Base-by-base conservation (phyloP, 2,888 invertebrate species). In the Xestoiulus laeticollis region DNA sequence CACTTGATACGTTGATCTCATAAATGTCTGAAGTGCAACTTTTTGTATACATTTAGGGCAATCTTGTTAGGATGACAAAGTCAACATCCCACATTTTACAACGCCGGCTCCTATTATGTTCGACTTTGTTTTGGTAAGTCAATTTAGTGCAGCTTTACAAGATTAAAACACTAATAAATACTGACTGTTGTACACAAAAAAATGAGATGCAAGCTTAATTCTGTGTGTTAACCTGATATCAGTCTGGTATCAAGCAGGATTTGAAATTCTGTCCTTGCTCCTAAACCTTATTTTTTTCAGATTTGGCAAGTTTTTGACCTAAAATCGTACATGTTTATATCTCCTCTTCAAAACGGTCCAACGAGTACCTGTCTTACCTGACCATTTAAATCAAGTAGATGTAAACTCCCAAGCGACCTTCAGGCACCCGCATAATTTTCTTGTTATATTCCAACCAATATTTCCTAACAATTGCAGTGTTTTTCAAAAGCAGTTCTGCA, bases 391-490 rank as follows among this genome's bases (percentile, higher is more conserved):
- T 59, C n/a, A 59, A 59, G 59, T 4, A 59, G 4, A 38, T 38
- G 38, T 38, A 38, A 38, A 59, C 59, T 19, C 59, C 59, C 59
- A n/a, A n/a, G 26, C 12, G 68, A 26, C 68, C 68, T 68, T 68
- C 68, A n/a, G 12, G 26, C 68, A 68, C 68, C 68, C 68, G 68
- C 68, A 68, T 68, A 68, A 68, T 26, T 68, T 68, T n/a, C 68
- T 12, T 22, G 68, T 26, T 68, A 68, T n/a, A n/a, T 68, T 26
- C 68, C 10, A n/a, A 6, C 19, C 22, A 68, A 68, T 19, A 59
- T 59, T 59, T 59, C 59, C 59, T 59, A 59, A 59, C 59, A 59
- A 59, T 59, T 68, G 68, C n/a, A n/a, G 26, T 22, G 26, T 26
- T 68, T 68, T 68, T 68, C 26, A 68, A 59, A n/a, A 59, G 59